Percentiles rank a stretch among this genome's conserved stretches.
These are phyloP conservation scores for Catamblyrhynchus diadema DNA, from an alignment of 2,797 vertebrate genomes.

Conservation along the genomic window DNA sequence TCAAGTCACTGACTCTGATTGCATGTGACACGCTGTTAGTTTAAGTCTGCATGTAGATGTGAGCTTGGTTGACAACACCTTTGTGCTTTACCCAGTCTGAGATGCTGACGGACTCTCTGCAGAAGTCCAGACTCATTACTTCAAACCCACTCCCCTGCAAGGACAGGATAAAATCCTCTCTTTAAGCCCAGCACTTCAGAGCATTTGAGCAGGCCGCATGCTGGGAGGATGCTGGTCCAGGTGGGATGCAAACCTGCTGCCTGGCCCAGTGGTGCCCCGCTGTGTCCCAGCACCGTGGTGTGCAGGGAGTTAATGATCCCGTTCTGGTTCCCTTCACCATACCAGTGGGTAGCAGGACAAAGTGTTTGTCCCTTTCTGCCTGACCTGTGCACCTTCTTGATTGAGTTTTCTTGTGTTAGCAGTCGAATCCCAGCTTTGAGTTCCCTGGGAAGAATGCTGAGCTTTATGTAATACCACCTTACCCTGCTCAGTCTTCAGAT, in stretches of 20 bases:
- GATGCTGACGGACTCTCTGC: not conserved
- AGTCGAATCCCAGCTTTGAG: not conserved
- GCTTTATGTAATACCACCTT: not conserved
- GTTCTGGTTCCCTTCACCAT: not conserved
- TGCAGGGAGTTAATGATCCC: not conserved
- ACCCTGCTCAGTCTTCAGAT: not conserved
- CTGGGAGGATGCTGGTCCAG: not conserved
- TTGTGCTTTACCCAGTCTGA: not conserved
- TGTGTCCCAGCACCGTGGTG: not conserved
- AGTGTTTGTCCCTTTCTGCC: not conserved
- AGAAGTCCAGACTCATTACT: not conserved
- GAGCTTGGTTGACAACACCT: slow-evolving; percentile 26
- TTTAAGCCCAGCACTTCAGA: not conserved
- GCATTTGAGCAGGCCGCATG: not conserved
- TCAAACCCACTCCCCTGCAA: not conserved
- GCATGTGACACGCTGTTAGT: not conserved
- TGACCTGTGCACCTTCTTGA: not conserved
- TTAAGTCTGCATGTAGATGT: not conserved
- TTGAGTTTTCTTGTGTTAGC: not conserved
- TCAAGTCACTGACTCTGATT: not conserved
- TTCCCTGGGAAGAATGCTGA: not conserved
- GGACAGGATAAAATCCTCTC: not conserved
- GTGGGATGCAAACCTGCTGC: not conserved
- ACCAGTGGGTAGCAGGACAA: not conserved
- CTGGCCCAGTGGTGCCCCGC: accelerated